Evolutionary conservation across 2,888 invertebrate species (phyloP), one percentile per base, ranked within the genome.

Genomic region (Tetragnatha montana): DNA sequence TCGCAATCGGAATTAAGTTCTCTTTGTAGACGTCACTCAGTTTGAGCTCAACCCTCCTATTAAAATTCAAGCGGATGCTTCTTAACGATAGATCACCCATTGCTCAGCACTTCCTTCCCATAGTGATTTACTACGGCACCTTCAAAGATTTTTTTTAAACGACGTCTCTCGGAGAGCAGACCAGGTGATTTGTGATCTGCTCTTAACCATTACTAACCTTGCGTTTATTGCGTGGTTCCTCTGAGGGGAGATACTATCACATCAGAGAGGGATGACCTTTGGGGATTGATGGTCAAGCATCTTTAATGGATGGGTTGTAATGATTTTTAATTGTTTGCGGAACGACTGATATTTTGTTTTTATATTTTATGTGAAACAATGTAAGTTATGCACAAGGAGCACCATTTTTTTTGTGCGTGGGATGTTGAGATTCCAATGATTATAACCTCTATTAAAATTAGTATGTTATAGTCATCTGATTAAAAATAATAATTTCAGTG

Each of bases 111-210:
- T 78, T 78, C 60, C 51, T 60, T 78, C 17, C 60, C 8, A 22
- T 22, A 3, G 22, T 22, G 68, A 78, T 78, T 78, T 78, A 78
- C 78, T 78, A 78, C 78, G 78, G 47, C 35, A 7, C 78, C 22
- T 51, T 21, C 51, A 60, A 8, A 22, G 22, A 78, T 12, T 12
- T n/a, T 35, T 78, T 78, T 78, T n/a, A n/a, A n/a, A 78, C 60
- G 21, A 22, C 60, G 6, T 78, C 22, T 17, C 12, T 51, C 22
- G 17, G 7, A 60, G 6, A 60, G 35, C 35, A 12, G 8, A 4
- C 17, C 12, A 60, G 12, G 60, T 60, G 60, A 60, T 60, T 60
- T 60, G 60, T 60, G 60, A 10, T 12, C 10, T 1, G 60, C 60
- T 60, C 17, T 60, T 60, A 60, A 60, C 60, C 60, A 60, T 60